phyloP scores from a whole-genome alignment of 2,113 vertebrate genomes.

The Ellobius talpinus region DNA sequence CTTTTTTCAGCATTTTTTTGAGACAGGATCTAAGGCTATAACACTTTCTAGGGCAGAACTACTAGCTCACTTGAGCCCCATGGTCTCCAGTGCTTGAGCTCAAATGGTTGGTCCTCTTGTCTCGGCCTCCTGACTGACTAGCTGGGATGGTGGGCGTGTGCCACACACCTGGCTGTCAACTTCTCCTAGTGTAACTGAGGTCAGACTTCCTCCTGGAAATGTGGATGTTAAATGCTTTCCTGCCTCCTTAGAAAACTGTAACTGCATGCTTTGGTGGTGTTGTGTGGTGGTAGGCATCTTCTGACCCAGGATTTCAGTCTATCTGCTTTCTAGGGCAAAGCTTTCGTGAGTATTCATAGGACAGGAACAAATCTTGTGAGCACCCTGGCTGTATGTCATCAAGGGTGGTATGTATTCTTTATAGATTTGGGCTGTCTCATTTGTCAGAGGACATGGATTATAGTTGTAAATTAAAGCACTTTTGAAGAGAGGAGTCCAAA shows the following conservation, averaged over 20 bases:
- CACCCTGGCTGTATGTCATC: neutral
- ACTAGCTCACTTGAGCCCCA: neutral
- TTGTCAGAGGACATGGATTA: neutral
- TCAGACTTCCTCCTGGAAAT: neutral
- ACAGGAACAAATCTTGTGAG: neutral
- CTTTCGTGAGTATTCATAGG: neutral
- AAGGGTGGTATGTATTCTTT: neutral
- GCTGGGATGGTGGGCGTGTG: no score
- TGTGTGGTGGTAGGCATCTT: neutral
- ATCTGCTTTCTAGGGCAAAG: neutral
- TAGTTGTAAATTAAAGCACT: neutral
- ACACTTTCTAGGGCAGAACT: neutral
- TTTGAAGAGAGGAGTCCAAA: neutral
- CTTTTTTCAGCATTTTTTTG: conserved; percentile 13
- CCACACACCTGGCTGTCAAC: neutral
- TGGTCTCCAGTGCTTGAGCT: neutral
- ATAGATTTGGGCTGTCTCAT: neutral
- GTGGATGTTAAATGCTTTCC: neutral
- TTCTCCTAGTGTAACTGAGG: neutral
- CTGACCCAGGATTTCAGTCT: neutral
- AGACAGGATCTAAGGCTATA: neutral
- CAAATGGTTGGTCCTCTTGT: neutral
- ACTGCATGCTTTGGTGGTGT: neutral
- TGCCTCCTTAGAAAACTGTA: neutral
- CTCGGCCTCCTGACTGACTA: neutral